phyloP scores from a whole-genome alignment of 1,140 invertebrate genomes.

The Brachionus rotundiformis region DNA sequence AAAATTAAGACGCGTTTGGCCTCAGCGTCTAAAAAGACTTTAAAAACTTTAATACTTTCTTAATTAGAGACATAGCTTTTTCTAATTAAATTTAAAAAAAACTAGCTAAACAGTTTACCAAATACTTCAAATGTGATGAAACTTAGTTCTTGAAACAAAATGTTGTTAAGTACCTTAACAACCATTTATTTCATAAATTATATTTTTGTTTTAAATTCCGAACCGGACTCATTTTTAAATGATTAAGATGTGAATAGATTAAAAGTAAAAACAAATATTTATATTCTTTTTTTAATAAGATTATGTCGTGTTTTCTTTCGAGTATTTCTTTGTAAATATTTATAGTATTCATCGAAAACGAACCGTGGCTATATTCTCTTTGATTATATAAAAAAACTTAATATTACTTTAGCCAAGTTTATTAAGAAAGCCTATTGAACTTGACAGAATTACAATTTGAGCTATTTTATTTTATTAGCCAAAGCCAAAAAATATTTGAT shows the following conservation, averaged over 20 bases:
- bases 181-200: neutral
- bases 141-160: neutral
- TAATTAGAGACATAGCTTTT: neutral
- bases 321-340: neutral
- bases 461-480: neutral
- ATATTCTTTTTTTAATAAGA: neutral
- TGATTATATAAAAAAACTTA: neutral
- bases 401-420: neutral
- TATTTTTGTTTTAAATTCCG: neutral
- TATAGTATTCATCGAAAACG: neutral
- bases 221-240: neutral
- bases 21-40: neutral
- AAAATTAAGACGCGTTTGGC: neutral
- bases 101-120: neutral
- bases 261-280: neutral
- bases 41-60: neutral
- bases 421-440: neutral
- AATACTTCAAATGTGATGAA: neutral
- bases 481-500: neutral
- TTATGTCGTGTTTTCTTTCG: neutral
- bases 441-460: conserved; percentile 1
- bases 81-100: neutral
- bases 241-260: neutral
- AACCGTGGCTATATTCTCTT: neutral
- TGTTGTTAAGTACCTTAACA: neutral